phyloP scores from a whole-genome alignment of 2,113 vertebrate species.

The Hydropotes inermis region DNA sequence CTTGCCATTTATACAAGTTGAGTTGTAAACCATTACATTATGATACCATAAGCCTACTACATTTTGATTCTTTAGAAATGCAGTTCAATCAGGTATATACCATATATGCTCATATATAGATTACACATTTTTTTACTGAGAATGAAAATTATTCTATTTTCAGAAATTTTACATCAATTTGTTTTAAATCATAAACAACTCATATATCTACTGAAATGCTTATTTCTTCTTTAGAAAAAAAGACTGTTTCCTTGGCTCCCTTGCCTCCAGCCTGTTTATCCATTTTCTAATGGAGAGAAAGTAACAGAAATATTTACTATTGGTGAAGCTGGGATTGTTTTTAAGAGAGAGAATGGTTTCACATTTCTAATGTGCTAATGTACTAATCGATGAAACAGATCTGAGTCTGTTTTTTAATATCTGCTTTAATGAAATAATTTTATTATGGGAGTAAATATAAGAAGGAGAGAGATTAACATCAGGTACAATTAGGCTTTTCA shows the following conservation, averaged over 20 bases:
- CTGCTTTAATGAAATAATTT: neutral
- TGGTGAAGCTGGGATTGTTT: neutral
- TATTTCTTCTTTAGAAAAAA: neutral
- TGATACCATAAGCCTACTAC: neutral
- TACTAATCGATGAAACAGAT: neutral
- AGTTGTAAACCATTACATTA: neutral
- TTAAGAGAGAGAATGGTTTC: neutral
- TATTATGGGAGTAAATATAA: neutral
- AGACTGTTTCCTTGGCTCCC: neutral
- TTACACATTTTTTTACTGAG: neutral
- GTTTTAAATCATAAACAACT: neutral
- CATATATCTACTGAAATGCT: neutral
- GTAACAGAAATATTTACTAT: neutral
- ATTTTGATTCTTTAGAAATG: neutral
- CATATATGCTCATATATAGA: neutral
- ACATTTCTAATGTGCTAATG: neutral
- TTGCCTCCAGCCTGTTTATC: neutral
- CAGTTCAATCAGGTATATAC: neutral
- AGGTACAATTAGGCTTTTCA: neutral
- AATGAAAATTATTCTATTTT: slow-evolving; percentile 26
- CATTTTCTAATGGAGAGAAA: neutral
- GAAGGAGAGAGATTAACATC: neutral
- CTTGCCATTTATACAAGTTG: neutral
- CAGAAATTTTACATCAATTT: neutral
- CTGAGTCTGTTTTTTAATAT: neutral